Evolutionary conservation across 2,797 vertebrate species (phyloP).

Genomic region (Austrolebias charrua): DNA sequence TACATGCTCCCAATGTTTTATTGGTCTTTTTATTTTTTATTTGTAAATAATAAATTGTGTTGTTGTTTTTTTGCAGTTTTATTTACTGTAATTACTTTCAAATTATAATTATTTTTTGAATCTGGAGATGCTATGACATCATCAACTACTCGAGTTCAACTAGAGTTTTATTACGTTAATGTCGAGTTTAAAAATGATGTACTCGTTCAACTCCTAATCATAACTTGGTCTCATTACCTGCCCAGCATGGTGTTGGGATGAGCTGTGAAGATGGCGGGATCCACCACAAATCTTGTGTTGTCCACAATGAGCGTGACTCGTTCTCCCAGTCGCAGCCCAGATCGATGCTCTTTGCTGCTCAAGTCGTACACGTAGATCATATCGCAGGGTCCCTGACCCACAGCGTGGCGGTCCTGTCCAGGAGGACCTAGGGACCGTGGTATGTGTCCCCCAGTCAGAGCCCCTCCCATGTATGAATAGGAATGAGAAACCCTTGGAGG

Average conservation of each 20-base stretch:
- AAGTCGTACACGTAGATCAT: constrained; percentile 92
- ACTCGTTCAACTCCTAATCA: too few relatives aligned
- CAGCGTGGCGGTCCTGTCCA: constrained; percentile 79
- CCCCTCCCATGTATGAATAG: constrained; percentile 60
- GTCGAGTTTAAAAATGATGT: too few relatives aligned
- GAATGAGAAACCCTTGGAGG: constrained; percentile 73
- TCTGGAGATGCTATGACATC: too few relatives aligned
- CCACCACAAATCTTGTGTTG: constrained; percentile 96
- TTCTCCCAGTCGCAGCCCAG: constrained; percentile 83
- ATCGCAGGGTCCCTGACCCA: constrained; percentile 76
- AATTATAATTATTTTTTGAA: too few relatives aligned
- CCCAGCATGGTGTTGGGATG: constrained; percentile 99
- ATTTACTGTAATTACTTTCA: too few relatives aligned
- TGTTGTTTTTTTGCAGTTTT: too few relatives aligned
- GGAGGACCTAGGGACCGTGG: constrained; percentile 78
- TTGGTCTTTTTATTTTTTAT: too few relatives aligned
- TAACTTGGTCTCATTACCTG: constrained; percentile 75
- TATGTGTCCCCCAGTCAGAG: constrained; percentile 79
- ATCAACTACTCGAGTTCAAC: too few relatives aligned
- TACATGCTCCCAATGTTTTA: too few relatives aligned
- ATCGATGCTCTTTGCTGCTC: constrained; percentile 87
- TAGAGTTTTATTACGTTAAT: too few relatives aligned
- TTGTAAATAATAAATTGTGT: too few relatives aligned
- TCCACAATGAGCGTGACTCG: constrained; percentile 95
- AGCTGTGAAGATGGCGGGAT: constrained; percentile 95